These are phyloP conservation scores for Microchirus variegatus DNA, from an alignment of 2,797 vertebrate species.

Conservation along the genomic window DNA sequence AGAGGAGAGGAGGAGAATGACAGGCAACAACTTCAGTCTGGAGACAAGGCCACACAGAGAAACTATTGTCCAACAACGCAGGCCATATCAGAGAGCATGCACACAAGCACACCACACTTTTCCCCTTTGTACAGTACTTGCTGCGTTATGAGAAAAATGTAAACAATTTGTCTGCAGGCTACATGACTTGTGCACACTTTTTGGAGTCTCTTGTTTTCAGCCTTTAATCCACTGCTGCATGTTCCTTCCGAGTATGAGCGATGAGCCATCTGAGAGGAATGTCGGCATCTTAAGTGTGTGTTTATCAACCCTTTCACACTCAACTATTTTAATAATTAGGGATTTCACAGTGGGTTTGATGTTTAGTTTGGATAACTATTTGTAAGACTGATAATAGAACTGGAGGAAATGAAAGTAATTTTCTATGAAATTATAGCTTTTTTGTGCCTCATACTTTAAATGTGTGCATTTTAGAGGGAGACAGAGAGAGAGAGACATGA, in stretches of 20 bases:
- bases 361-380: too few relatives aligned
- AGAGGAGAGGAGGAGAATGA: constrained; percentile 32
- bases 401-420: too few relatives aligned
- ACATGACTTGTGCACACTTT: constrained; percentile 22
- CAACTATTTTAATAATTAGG: too few relatives aligned
- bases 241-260: neutral
- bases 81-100: constrained; percentile 24
- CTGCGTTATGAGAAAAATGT: constrained; percentile 49
- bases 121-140: constrained; percentile 13
- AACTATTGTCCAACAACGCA: constrained; percentile 61
- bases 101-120: neutral
- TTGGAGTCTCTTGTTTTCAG: neutral
- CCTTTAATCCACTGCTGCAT: constrained; percentile 5
- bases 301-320: too few relatives aligned
- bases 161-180: constrained; percentile 47
- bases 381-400: too few relatives aligned
- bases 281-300: too few relatives aligned
- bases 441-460: too few relatives aligned
- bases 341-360: too few relatives aligned
- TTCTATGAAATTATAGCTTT: too few relatives aligned
- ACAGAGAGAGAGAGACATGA: too few relatives aligned
- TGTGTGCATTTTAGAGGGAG: too few relatives aligned
- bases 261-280: too few relatives aligned
- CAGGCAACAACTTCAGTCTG: constrained; percentile 53
- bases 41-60: constrained; percentile 57